phyloP scores from a whole-genome alignment of 2,113 vertebrate genomes.

The Dolichotis patagonum region DNA sequence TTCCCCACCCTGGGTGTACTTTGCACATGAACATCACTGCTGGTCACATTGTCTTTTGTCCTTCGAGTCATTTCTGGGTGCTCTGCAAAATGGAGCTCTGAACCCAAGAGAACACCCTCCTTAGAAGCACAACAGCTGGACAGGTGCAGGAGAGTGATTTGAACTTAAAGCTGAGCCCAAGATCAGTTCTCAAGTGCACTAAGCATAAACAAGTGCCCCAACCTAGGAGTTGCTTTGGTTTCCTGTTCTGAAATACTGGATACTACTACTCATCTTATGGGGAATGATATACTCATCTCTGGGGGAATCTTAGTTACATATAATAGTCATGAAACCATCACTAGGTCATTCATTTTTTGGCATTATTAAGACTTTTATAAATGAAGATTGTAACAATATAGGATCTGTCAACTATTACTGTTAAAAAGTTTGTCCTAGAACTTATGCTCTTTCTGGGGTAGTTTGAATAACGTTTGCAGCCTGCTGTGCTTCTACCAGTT shows the following conservation, averaged over 20 bases:
- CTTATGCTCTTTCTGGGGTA: rapidly evolving
- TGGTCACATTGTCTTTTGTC: rapidly evolving
- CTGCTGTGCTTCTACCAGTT: rapidly evolving
- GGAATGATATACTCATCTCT: not conserved
- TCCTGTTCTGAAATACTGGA: not conserved
- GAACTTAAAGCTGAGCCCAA: not conserved
- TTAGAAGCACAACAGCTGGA: too few relatives aligned
- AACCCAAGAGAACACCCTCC: rapidly evolving
- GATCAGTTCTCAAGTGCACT: rapidly evolving
- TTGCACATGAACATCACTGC: not conserved
- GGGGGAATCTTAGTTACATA: not conserved
- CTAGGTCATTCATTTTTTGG: rapidly evolving
- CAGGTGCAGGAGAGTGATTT: not conserved
- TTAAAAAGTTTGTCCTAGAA: rapidly evolving
- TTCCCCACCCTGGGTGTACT: rapidly evolving
- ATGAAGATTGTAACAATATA: not conserved
- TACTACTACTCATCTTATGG: too few relatives aligned
- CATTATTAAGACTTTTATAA: not conserved
- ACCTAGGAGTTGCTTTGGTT: not conserved
- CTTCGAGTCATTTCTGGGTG: not conserved
- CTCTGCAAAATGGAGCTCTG: not conserved
- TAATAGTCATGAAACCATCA: not conserved
- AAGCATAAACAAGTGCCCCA: rapidly evolving
- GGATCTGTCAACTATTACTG: rapidly evolving
- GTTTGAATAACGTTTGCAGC: rapidly evolving